Conservation (phyloP, 2,797 vertebrate species). For the Margarornis squamiger region DNA sequence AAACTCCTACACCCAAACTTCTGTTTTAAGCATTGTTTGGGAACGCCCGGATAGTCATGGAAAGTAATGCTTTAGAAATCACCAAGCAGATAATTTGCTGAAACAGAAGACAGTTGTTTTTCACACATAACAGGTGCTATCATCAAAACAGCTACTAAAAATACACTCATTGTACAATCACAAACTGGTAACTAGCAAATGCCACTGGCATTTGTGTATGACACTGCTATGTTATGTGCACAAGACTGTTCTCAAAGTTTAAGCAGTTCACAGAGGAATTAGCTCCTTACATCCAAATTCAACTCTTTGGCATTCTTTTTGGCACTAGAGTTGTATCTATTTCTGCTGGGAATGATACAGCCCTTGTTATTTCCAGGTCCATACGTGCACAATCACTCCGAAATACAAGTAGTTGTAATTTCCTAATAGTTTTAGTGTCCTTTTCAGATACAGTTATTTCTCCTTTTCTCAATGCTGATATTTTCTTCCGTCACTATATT, state of each 20-base stretch:
- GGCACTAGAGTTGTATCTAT: background rate
- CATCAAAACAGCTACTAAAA: background rate
- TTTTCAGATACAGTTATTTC: background rate
- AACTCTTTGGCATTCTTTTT: background rate
- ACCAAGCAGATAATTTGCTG: constrained; percentile 36
- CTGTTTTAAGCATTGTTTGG: background rate
- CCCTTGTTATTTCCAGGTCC: background rate
- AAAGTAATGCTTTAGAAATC: constrained; percentile 8
- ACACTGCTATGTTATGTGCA: background rate
- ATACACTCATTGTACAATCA: background rate
- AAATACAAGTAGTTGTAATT: background rate
- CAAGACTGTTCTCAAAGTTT: background rate
- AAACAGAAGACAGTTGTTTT: constrained; percentile 23
- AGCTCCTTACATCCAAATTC: background rate
- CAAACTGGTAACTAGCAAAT: background rate
- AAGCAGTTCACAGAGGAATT: background rate
- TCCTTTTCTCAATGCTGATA: background rate
- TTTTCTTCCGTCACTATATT: background rate
- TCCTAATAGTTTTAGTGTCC: background rate
- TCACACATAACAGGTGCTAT: constrained; percentile 15
- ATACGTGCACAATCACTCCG: background rate
- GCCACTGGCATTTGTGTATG: background rate
- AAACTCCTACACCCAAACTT: background rate
- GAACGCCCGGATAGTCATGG: background rate
- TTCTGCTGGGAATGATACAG: background rate